Percentiles rank a stretch among this genome's conserved stretches.
Conservation (phyloP, 1,140 invertebrate genomes). For the Sitobion miscanthi region DNA sequence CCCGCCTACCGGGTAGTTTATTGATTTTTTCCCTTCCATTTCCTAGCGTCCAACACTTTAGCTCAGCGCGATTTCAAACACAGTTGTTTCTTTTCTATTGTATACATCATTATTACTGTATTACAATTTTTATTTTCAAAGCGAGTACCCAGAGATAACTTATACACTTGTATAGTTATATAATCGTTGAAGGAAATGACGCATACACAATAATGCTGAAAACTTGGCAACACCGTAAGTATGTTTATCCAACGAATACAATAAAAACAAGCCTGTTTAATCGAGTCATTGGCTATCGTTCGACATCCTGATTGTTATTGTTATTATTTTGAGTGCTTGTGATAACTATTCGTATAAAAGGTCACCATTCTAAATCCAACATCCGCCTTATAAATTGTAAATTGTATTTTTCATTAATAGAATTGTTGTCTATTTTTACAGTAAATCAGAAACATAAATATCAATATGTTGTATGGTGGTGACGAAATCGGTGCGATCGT, state of each 20-base stretch:
- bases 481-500: conserved; percentile 98
- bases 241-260: neutral
- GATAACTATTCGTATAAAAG: neutral
- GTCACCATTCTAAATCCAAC: neutral
- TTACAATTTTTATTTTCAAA: no score
- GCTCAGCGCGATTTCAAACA: no score
- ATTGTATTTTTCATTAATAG: neutral
- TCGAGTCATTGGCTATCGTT: neutral
- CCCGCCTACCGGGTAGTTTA: neutral
- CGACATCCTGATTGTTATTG: neutral
- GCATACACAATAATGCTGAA: neutral
- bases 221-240: neutral
- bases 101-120: no score
- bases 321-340: no score
- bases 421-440: neutral
- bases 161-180: no score
- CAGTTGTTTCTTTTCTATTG: no score
- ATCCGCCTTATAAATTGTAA: no score
- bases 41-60: no score
- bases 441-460: neutral
- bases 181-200: neutral
- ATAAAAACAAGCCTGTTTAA: neutral
- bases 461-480: conserved; percentile 60
- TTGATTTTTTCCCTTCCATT: neutral
- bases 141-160: no score